Evolutionary conservation across 2,888 invertebrate species (phyloP), one percentile per base, ranked within the genome.

Genomic region (Cremastinae sp.): DNA sequence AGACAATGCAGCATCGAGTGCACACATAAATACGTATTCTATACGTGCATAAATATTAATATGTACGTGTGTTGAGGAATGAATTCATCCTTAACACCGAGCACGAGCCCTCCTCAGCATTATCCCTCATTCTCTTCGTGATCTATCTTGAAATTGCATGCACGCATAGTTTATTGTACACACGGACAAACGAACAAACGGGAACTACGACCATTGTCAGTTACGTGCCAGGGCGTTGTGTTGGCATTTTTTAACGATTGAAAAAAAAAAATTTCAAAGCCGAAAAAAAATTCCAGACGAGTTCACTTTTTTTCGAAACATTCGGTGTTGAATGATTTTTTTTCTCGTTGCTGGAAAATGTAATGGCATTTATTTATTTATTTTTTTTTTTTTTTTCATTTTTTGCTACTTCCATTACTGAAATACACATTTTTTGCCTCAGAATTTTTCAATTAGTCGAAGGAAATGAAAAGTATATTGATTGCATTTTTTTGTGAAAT

Each of bases 1-100:
- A 70, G 65, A 70, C 65, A 75, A 75, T 75, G 43, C 59, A 34
- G 28, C 28, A 28, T 28, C 28, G 47, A n/a, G 28, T 53, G 70
- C 47, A 12, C 65, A 70, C 58, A 70, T 61, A 51, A 14, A 38
- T 45, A 53, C 70, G 41, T 12, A n/a, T n/a, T 41, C 41, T 41
- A 12, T 12, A 41, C 28, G 28, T 28, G 28, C 28, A 28, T 28
- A 28, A 28, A 28, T 28, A 28, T 28, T 28, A 45, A 47, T 61
- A 34, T n/a, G 45, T 47, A 61, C 47, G 2, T 45, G 10, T 59
- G 45, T 7, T 9, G 58, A 49, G 12, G 28, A 28, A 28, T 62
- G 49, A 47, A 59, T 47, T 53, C 53, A 54, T 16, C 70, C 75
- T 58, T 70, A 59, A 65, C 18, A 18, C 2, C 53, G 51, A 16